A percentile compares a stretch with the other conserved stretches of the same genome.
These are phyloP conservation scores for Stichopus chloronotus DNA, from an alignment of 35 echinoderm and acorn worm species.

Conservation along the genomic window DNA sequence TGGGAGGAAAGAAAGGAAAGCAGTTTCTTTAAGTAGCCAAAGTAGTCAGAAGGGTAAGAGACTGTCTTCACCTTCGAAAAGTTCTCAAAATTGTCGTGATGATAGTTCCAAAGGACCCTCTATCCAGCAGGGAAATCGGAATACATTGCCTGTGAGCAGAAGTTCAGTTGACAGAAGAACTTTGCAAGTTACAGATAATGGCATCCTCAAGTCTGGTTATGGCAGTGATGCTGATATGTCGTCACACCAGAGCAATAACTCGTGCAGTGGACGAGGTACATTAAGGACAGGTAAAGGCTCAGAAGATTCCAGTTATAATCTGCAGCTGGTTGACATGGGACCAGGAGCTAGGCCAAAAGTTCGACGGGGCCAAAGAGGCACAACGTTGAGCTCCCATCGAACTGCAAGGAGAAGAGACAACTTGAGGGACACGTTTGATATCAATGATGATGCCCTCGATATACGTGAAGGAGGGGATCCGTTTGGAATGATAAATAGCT, in stretches of 20 bases:
- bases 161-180: background rate
- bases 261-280: too few species aligned
- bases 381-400: background rate
- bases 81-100: background rate
- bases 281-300: too few species aligned
- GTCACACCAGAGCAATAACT: too few species aligned
- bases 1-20: background rate
- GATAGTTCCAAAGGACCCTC: background rate
- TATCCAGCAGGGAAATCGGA: background rate
- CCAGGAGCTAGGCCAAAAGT: slow-evolving; percentile 28
- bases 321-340: background rate
- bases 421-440: background rate
- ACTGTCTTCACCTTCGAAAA: background rate
- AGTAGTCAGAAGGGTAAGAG: background rate
- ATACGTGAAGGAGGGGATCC: background rate
- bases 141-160: background rate
- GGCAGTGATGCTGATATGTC: too few species aligned
- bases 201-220: background rate
- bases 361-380: too few species aligned
- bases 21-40: too few species aligned
- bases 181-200: background rate
- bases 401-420: background rate
- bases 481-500: background rate
- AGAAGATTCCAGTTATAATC: too few species aligned
- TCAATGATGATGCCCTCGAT: background rate